Base-by-base conservation (phyloP, 2,888 invertebrate species). In the Amblyjoppa proteus region DNA sequence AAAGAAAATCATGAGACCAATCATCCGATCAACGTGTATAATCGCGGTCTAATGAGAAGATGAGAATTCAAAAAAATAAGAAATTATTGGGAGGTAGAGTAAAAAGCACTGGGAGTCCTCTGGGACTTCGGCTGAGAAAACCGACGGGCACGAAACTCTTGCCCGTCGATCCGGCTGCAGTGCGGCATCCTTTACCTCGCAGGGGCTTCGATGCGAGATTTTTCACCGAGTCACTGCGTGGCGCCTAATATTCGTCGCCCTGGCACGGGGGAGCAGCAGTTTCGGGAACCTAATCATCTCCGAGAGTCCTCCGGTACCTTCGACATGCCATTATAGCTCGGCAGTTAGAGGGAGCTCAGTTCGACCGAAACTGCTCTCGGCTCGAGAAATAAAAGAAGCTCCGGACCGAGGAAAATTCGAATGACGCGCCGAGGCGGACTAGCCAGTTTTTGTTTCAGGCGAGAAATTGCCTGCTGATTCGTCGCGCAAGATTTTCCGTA, bases 321-420 rank as follows among this genome's bases (percentile, higher is more conserved):
- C 73, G 28, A 45, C 45, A 69, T 49, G 70, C 87, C 76, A 87
- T 85, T 83, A 78, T 81, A 85, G 66, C 75, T 78, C 83, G 83
- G 71, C 66, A 49, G 82, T 87, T 82, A 80, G 77, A 58, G 70
- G 77, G 75, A 78, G 73, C 61, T 84, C 76, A 49, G 79, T 86
- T 88, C 83, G 86, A 86, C 79, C 45, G 76, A 84, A 85, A 75
- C 76, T 81, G 41, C 83, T 83, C 87, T 78, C 83, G 84, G 84
- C 87, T 70, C 71, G 85, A 38, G 56, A 75, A 69, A 41, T 31
- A 58, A 78, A 45, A 31, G 38, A 49, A 31, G 68, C 34, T 20
- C 31, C 3, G 51, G 83, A 83, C 86, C 88, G 88, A 87, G 88
- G 89, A 89, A 90, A 91, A 91, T 91, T 87, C 88, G 81, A 88